These are phyloP conservation scores for Naja naja DNA, from an alignment of 2,113 vertebrate genomes.

Conservation along the genomic window DNA sequence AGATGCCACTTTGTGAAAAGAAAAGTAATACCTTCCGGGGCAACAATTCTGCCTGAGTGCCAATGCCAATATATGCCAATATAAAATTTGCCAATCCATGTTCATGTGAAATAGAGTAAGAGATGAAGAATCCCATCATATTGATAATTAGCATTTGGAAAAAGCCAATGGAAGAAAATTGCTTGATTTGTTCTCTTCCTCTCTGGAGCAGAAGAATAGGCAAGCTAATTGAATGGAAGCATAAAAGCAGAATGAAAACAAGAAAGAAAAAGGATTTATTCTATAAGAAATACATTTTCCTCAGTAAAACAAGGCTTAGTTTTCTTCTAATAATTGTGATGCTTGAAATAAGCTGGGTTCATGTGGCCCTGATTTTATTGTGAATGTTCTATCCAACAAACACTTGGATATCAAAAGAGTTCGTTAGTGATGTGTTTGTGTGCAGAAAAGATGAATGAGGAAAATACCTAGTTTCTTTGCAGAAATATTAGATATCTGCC, in stretches of 20 bases:
- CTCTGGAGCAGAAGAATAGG: not conserved
- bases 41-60: not conserved
- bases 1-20: not conserved
- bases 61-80: not conserved
- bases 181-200: not conserved
- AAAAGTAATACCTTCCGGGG: not conserved
- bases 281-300: not conserved
- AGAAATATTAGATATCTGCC: too few species aligned
- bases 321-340: too few species aligned
- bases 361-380: too few species aligned
- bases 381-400: too few species aligned
- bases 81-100: not conserved
- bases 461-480: too few species aligned
- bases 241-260: not conserved
- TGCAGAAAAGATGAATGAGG: too few species aligned
- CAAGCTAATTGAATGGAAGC: not conserved
- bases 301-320: not conserved
- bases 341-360: too few species aligned
- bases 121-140: not conserved
- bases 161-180: not conserved
- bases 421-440: too few species aligned
- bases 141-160: not conserved
- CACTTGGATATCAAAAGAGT: too few species aligned
- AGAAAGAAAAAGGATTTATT: not conserved
- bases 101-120: not conserved